Evolutionary conservation across 2,797 vertebrate species (phyloP).

Genomic region (Pipistrellus nathusii): DNA sequence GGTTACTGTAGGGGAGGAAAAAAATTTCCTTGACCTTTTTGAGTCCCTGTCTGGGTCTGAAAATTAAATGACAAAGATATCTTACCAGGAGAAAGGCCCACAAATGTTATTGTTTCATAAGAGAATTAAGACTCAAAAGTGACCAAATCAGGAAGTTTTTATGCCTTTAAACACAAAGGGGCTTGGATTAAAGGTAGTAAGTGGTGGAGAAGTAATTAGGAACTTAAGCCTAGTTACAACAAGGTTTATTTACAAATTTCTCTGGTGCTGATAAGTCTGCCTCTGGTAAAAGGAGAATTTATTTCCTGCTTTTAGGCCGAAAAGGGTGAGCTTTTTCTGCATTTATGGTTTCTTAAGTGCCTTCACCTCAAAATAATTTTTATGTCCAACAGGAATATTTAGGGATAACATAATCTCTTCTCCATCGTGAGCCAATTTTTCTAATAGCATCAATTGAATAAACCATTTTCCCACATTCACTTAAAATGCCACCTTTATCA

Average conservation of each 20-base stretch:
- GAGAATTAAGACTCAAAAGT: background rate
- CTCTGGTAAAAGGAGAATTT: background rate
- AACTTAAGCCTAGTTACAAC: background rate
- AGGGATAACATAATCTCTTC: background rate
- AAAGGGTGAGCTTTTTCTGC: background rate
- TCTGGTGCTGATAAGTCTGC: background rate
- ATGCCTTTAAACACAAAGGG: background rate
- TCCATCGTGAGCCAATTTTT: background rate
- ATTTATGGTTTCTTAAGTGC: background rate
- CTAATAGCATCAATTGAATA: background rate
- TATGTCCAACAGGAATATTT: background rate
- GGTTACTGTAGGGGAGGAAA: background rate
- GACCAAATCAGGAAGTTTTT: background rate
- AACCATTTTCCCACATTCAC: background rate
- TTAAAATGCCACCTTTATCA: slow-evolving; percentile 3
- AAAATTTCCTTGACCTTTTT: background rate
- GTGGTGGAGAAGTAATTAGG: background rate
- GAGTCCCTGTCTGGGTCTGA: background rate
- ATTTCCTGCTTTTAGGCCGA: background rate
- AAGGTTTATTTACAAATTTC: background rate
- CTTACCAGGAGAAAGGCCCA: background rate
- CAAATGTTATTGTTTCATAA: background rate
- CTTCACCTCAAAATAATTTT: background rate
- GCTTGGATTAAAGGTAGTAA: background rate
- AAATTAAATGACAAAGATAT: background rate